phyloP scores from a whole-genome alignment of 2,888 invertebrate species.

The Agrotis segetum region DNA sequence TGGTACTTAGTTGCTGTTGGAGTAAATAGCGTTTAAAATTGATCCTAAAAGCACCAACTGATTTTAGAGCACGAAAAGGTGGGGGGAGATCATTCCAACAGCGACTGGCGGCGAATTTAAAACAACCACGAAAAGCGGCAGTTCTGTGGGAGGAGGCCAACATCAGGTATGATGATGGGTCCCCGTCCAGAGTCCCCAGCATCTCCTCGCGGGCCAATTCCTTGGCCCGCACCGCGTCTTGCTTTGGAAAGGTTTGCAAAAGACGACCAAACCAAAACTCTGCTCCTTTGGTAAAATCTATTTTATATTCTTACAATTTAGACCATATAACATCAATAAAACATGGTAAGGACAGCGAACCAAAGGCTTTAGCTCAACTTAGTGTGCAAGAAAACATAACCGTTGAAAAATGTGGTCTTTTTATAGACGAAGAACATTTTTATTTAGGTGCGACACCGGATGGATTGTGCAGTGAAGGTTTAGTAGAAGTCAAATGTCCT shows the following conservation, averaged over 20 bases:
- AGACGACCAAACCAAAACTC: conserved; percentile 17
- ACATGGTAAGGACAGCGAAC: conserved; percentile 12
- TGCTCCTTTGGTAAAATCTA: conserved; percentile 13
- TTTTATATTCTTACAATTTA: conserved; percentile 3
- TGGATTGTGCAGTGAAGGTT: conserved; percentile 29
- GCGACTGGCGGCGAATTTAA: too few relatives aligned
- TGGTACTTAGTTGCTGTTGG: too few relatives aligned
- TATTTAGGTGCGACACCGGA: conserved; percentile 28
- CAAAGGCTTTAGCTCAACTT: conserved; percentile 5
- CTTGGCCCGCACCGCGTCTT: too few relatives aligned
- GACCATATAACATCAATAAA: conserved; percentile 12
- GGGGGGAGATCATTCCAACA: too few relatives aligned
- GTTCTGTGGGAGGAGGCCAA: too few relatives aligned
- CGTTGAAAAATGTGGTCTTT: conserved; percentile 17
- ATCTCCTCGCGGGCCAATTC: too few relatives aligned
- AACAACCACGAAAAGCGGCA: too few relatives aligned
- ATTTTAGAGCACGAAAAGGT: too few relatives aligned
- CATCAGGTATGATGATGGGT: too few relatives aligned
- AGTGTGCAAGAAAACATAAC: conserved; percentile 4
- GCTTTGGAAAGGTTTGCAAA: conserved; percentile 18
- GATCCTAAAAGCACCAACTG: too few relatives aligned
- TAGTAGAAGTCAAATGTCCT: conserved; percentile 53
- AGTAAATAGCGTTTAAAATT: too few relatives aligned
- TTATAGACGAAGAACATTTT: conserved; percentile 10
- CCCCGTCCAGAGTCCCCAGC: too few relatives aligned